Evolutionary conservation across 2,888 invertebrate species (phyloP), one percentile per base, ranked within the genome.

Genomic region (Apodemia hepburni): DNA sequence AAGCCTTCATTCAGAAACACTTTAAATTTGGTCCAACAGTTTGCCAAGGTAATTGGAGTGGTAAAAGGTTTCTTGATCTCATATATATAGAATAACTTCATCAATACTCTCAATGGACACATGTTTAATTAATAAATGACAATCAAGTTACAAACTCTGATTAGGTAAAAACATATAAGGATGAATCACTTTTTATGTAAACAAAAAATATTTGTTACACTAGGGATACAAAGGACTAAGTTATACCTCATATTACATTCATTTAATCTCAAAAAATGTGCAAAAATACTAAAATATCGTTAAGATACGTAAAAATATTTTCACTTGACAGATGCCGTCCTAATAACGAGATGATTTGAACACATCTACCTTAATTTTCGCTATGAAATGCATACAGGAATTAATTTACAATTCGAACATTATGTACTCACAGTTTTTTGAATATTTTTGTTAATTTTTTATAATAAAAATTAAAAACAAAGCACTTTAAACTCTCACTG

Each of bases 401-500:
- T 35, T 65, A 66, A 62, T 54, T 61, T 59, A 68, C 59, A 62
- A 63, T 65, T 64, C 67, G 66, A 64, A 65, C 51, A 73, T 72
- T 69, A 33, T 66, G 68, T 79, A 91, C 90, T 89, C 81, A 88
- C 89, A 79, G 84, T 79, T 83, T 81, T 70, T 71, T 67, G 71
- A 68, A 65, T 70, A 77, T 77, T 81, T 75, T 70, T 75, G 69
- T 69, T 74, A 79, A 82, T 85, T 76, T 84, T 79, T 70, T 79
- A 74, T 79, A 81, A 74, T 80, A 80, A 86, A 88, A 86, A 87
- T 87, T 85, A 87, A 87, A 88, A 89, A 90, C 87, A 89, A 87
- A 82, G 76, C 75, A 76, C 82, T 79, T n/a, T n/a, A 73, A 75
- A 80, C 79, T 75, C 79, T 76, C 83, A 78, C 75, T 80, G 72